Evolutionary conservation across 1,140 invertebrate species (phyloP).

Genomic region (Vollenhovia emeryi): DNA sequence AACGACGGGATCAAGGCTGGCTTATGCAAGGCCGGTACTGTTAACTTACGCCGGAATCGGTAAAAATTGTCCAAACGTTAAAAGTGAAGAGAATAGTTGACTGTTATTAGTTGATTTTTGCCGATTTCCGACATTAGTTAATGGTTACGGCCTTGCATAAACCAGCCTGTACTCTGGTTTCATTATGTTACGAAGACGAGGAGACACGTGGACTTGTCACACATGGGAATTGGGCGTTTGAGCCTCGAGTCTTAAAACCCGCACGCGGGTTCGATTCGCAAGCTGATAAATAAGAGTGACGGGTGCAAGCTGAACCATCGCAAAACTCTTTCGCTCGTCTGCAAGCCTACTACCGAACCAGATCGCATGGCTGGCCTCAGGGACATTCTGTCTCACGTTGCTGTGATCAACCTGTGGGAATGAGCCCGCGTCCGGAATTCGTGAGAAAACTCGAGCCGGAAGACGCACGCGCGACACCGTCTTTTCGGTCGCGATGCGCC

Average conservation of each 20-base stretch:
- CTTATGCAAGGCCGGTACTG: too few relatives aligned
- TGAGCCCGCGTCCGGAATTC: slow-evolving; percentile 46
- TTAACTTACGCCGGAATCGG: too few relatives aligned
- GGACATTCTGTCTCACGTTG: slow-evolving; percentile 73
- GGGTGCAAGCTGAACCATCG: slow-evolving; percentile 8
- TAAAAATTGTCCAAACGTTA: too few relatives aligned
- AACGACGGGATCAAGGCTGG: not conserved
- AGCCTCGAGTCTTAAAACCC: not conserved
- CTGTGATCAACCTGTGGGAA: slow-evolving; percentile 64
- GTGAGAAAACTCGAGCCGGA: slow-evolving; percentile 12
- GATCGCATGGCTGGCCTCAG: slow-evolving; percentile 65
- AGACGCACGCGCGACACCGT: not conserved
- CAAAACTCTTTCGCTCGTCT: slow-evolving; percentile 66
- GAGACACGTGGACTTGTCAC: not conserved
- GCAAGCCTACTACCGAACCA: slow-evolving; percentile 72
- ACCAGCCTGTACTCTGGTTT: not conserved
- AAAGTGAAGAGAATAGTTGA: too few relatives aligned
- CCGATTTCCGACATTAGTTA: too few relatives aligned
- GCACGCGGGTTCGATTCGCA: not conserved
- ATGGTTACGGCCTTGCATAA: too few relatives aligned
- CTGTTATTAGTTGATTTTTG: too few relatives aligned
- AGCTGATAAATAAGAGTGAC: not conserved
- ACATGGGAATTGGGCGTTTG: not conserved
- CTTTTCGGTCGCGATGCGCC: not conserved
- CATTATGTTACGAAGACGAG: not conserved